phyloP scores from a whole-genome alignment of 2,888 invertebrate species.

The Strigamia maritima region DNA sequence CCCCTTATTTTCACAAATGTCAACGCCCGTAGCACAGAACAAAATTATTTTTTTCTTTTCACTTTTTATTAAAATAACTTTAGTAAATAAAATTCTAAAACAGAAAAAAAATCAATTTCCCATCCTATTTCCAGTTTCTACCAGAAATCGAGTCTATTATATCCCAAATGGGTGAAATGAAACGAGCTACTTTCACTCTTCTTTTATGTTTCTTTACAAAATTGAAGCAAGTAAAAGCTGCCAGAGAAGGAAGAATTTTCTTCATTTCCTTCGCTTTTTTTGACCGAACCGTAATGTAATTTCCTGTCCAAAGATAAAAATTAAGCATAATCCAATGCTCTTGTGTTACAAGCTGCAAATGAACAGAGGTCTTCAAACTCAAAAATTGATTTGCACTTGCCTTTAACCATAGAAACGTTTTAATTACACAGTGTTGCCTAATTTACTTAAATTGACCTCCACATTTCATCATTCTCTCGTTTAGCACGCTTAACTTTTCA shows the following conservation, averaged over 20 bases:
- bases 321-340: background rate
- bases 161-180: conserved; percentile 31
- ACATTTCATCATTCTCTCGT: background rate
- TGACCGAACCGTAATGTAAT: conserved; percentile 13
- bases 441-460: conserved; percentile 11
- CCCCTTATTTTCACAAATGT: background rate
- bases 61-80: background rate
- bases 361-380: background rate
- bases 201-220: conserved; percentile 30
- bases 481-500: background rate
- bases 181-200: conserved; percentile 24
- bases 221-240: conserved; percentile 31
- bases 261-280: conserved; percentile 10
- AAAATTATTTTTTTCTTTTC: background rate
- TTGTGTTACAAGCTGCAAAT: conserved; percentile 15
- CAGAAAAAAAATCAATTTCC: conserved; percentile 23
- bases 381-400: conserved; percentile 16
- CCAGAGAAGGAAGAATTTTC: conserved; percentile 28
- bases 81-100: background rate
- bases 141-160: conserved; percentile 19
- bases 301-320: conserved; percentile 4
- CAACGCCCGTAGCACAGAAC: background rate
- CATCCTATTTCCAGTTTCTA: conserved; percentile 21
- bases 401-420: background rate
- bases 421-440: background rate